Evolutionary conservation across 2,888 invertebrate genomes (phyloP), one percentile per base, ranked within the genome.

Genomic region (Agrotis segetum): DNA sequence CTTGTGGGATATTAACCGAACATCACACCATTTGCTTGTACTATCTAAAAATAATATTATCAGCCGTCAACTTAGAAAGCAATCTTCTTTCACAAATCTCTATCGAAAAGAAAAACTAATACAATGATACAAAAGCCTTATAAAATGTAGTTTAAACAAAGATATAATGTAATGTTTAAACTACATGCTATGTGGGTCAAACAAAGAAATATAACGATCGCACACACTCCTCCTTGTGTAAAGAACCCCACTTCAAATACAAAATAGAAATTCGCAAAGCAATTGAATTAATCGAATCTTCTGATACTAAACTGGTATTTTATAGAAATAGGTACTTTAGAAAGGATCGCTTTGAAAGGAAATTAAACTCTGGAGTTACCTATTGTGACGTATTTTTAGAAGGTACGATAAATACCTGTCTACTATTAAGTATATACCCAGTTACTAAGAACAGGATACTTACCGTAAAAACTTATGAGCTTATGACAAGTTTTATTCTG

Each of bases 171-270:
- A 49, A 61, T 61, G 14, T 56, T 56, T 24, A 34, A 64, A 17
- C 24, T 50, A 44, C 24, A 44, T 52, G 19, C 24, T 29, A 19
- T 67, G 5, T 19, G 50, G 50, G 19, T 52, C 19, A 53, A 46
- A 67, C 17, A 52, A 67, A 67, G 19, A 34, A 52, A 44, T 17
- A 46, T 49, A 49, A 64, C 34, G 21, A 64, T 64, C 11, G 40
- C n/a, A 50, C 29, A 29, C n/a, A 16, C 60, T 7, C 11, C 2
- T 29, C 24, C 19, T 3, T 7, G 21, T n/a, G 16, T 16, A 40
- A 3, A 40, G 4, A 40, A 40, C 50, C 16, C 1, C 11, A 1
- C 21, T n/a, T n/a, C 13, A 46, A 16, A 19, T 19, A 21, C 1
- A 9, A 63, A 59, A 29, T 9, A 55, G 29, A 29, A 29, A 55